Evolutionary conservation across 2,888 invertebrate genomes (phyloP).

Genomic region (Sycophila texana): DNA sequence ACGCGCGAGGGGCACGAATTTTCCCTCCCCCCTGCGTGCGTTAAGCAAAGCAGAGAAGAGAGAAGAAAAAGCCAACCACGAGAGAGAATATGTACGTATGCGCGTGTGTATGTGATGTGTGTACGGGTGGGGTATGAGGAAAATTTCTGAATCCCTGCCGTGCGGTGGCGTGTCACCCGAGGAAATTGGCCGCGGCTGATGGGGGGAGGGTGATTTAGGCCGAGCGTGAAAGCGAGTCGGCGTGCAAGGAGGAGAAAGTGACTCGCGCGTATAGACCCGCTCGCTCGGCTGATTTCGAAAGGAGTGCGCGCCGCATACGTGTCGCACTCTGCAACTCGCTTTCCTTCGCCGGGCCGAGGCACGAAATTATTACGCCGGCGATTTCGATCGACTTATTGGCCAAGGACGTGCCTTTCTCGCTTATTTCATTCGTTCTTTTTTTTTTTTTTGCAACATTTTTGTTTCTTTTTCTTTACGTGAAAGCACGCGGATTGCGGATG

Average conservation of each 20-base stretch:
- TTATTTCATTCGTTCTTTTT: too few relatives aligned
- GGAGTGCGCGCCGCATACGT: constrained; percentile 16
- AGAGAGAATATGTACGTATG: not conserved
- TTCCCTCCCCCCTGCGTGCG: not conserved
- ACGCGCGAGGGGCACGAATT: not conserved
- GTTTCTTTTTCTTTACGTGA: too few relatives aligned
- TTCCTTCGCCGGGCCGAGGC: not conserved
- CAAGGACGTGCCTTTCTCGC: not conserved
- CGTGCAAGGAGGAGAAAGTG: constrained; percentile 47
- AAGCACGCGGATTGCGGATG: too few relatives aligned
- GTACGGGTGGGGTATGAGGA: not conserved
- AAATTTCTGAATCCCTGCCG: too few relatives aligned
- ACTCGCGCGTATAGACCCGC: not conserved
- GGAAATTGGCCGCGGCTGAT: not conserved
- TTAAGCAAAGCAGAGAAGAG: not conserved
- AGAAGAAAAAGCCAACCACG: not conserved
- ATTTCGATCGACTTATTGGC: constrained; percentile 18
- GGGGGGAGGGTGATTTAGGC: constrained; percentile 60
- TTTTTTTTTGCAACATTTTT: too few relatives aligned
- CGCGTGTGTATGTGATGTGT: too few relatives aligned
- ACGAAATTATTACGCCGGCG: not conserved
- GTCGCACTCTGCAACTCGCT: not conserved
- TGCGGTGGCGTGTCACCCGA: too few relatives aligned
- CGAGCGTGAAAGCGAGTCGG: constrained; percentile 62
- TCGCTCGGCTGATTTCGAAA: constrained; percentile 47